Conservation (phyloP, 2,797 vertebrate genomes). For the Erpetoichthys calabaricus region DNA sequence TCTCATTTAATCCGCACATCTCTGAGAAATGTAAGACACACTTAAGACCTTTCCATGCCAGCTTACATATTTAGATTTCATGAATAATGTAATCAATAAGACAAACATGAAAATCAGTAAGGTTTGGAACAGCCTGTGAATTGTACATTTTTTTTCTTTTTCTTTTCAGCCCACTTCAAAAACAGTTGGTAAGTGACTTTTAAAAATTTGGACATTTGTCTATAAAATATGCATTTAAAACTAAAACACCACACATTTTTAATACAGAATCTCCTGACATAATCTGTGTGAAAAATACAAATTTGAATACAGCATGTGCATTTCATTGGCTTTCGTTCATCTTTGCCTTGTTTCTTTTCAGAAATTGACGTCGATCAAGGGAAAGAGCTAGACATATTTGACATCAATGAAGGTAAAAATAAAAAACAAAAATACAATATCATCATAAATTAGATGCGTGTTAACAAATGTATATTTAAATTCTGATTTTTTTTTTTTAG, state of each 20-base stretch:
- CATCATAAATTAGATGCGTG: neutral
- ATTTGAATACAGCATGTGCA: no score
- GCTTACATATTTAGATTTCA: no score
- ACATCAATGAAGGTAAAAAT: constrained; percentile 75
- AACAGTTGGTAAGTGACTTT: constrained; percentile 5
- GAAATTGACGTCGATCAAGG: constrained; percentile 67
- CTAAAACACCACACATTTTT: no score
- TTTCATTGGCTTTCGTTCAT: constrained; percentile 18
- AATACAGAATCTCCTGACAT: no score
- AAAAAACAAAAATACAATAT: constrained; percentile 5
- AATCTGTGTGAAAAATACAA: no score
- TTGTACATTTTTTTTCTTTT: neutral
- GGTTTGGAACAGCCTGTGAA: no score
- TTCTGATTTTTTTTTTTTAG: constrained; percentile 33
- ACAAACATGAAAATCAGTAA: constrained; percentile 11
- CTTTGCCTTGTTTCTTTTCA: constrained; percentile 27
- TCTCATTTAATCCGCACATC: no score
- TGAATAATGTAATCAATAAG: constrained; percentile 7
- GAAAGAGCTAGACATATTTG: constrained; percentile 67
- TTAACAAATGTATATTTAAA: constrained; percentile 14
- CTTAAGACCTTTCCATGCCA: no score
- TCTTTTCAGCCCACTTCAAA: neutral
- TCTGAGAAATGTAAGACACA: no score
- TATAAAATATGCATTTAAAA: neutral
- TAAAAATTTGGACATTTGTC: neutral